Conservation (phyloP, 1,140 invertebrate species). For the Arctopsyche grandis region DNA sequence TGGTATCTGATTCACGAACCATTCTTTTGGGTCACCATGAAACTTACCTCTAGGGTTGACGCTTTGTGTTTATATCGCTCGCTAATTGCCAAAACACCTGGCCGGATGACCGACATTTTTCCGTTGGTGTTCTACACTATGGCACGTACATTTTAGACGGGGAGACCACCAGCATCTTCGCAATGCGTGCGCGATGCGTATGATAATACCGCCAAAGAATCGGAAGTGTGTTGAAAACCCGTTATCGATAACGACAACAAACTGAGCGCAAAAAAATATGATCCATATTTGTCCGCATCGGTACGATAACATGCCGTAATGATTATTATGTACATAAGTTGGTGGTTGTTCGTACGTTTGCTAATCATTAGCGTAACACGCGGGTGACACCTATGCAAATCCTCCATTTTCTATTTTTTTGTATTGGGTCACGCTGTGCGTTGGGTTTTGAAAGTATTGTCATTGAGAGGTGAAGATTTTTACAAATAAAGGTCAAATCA, state of each 20-base stretch:
- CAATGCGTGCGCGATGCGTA: too few relatives aligned
- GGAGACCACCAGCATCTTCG: background rate
- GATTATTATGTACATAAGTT: background rate
- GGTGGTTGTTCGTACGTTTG: background rate
- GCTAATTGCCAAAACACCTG: background rate
- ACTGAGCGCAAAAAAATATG: background rate
- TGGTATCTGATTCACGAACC: too few relatives aligned
- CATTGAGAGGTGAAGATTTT: too few relatives aligned
- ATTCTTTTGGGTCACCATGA: too few relatives aligned
- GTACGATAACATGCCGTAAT: background rate
- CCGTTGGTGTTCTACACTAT: background rate
- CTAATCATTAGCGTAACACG: too few relatives aligned
- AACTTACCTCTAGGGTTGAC: too few relatives aligned
- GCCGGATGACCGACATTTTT: constrained; percentile 26
- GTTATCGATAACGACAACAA: background rate
- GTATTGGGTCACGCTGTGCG: too few relatives aligned
- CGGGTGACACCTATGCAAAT: too few relatives aligned
- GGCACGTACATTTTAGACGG: background rate
- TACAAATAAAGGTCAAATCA: too few relatives aligned
- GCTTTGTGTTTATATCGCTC: too few relatives aligned
- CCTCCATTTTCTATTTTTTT: too few relatives aligned
- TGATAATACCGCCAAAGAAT: background rate
- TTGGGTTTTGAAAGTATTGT: too few relatives aligned
- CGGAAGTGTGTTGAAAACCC: constrained; percentile 32
- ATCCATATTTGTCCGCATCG: constrained; percentile 1